These are phyloP conservation scores for Myotis myotis DNA, from an alignment of 2,797 vertebrate species.

Conservation along the genomic window DNA sequence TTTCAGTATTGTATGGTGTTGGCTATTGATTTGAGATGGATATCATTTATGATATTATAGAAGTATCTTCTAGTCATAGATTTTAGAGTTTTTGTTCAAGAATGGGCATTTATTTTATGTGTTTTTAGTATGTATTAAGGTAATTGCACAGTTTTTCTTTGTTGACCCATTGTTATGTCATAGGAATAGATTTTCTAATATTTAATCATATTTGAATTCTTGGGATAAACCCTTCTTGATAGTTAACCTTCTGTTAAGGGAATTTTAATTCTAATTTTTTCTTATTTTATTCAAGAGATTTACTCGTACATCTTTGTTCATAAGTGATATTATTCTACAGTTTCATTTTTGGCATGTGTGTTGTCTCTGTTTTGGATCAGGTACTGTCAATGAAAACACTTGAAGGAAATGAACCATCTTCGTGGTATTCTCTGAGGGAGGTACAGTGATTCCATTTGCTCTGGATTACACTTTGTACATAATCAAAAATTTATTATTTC, in stretches of 20 bases:
- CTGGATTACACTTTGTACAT: background rate
- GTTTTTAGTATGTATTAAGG: background rate
- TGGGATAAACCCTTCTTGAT: background rate
- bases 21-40: background rate
- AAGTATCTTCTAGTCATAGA: background rate
- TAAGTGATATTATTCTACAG: background rate
- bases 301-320: background rate
- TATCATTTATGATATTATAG: background rate
- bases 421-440: background rate
- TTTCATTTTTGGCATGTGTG: background rate
- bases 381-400: background rate
- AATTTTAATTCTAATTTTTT: background rate
- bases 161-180: background rate
- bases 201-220: background rate
- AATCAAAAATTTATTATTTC: background rate
- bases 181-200: slow-evolving; percentile 15
- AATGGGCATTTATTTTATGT: background rate
- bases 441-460: background rate
- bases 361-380: background rate
- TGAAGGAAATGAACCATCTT: background rate
- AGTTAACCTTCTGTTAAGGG: background rate
- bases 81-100: background rate
- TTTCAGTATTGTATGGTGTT: background rate
- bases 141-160: background rate
- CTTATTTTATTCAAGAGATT: slow-evolving; percentile 13